Evolutionary conservation across 2,888 invertebrate genomes (phyloP).

Genomic region (Lasioglossum morio): DNA sequence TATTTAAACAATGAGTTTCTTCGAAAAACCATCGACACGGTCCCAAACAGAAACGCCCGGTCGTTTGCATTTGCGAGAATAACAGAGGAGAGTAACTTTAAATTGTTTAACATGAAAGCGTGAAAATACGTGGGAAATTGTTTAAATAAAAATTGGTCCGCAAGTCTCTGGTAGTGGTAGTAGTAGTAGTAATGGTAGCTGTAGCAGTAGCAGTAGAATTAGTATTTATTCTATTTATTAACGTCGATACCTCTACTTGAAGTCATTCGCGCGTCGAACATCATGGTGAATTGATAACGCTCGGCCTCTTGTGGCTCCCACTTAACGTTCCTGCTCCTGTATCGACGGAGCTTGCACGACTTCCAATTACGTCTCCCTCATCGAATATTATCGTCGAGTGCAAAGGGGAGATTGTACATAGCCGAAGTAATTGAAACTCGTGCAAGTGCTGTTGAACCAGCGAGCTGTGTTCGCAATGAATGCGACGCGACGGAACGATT

Average conservation of each 20-base stretch:
- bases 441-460: slow-evolving; percentile 23
- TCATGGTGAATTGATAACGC: slow-evolving; percentile 28
- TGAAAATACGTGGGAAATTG: neutral
- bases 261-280: slow-evolving; percentile 53
- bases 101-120: too few species aligned
- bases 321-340: slow-evolving; percentile 13
- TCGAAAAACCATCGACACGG: too few species aligned
- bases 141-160: neutral
- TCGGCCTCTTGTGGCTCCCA: slow-evolving; percentile 29
- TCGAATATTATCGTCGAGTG: neutral
- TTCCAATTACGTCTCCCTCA: slow-evolving; percentile 39
- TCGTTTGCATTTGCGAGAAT: too few species aligned
- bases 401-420: slow-evolving; percentile 46
- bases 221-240: slow-evolving; percentile 76
- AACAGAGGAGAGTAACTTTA: too few species aligned
- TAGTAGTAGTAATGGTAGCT: slow-evolving; percentile 16
- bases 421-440: slow-evolving; percentile 44
- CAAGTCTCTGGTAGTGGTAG: slow-evolving; percentile 1
- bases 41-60: too few species aligned
- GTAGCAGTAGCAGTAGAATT: slow-evolving; percentile 47
- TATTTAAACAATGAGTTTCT: neutral
- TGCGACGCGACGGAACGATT: slow-evolving; percentile 28
- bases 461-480: neutral
- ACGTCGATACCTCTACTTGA: slow-evolving; percentile 57
- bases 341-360: slow-evolving; percentile 40